Base-by-base conservation (phyloP, 2,797 vertebrate species). In the Melanotaenia parkinsoni region DNA sequence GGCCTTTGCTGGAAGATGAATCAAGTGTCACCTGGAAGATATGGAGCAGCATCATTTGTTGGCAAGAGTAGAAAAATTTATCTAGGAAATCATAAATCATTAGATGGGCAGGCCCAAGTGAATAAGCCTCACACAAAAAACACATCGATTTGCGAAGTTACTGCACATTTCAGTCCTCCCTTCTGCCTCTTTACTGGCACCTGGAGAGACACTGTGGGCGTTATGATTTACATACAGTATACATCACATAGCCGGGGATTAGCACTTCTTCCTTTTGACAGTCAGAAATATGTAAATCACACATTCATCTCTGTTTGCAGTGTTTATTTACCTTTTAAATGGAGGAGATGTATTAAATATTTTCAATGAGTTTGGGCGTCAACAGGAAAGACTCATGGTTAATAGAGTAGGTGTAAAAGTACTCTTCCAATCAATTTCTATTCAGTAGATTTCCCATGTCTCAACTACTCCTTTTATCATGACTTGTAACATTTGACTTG, bases 1-100 rank as follows among this genome's bases (percentile, higher is more conserved):
- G 76, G 78, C 67, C 58, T 68, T 60, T 9, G 24, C 78, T 18
- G 76, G 73, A 79, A 85, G 86, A 93, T 93, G 91, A 92, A 94
- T 92, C 92, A 91, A 89, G 80, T 82, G 18, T 90, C 86, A 82
- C 81, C 50, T 3, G 69, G 59, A 85, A 89, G 89, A 91, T 89
- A 71, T 81, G 86, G 80, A 76, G 85, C 89, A 59, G 84, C 85
- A 86, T 90, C 86, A 86, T 88, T 86, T 87, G 87, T 92, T 87
- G 89, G 88, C 86, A 85, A 88, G 90, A 91, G 91, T 88, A 85
- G 86, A 91, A 91, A 91, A 91, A 89, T 88, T 89, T 83, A 90
- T 92, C 86, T 81, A 81, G 86, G 79, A 89, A 91, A 91, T 84
- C 85, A 59, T 94, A 91, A 92, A 94, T 94, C 91, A 91, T 80